Base-by-base conservation (phyloP, 2,888 invertebrate genomes). In the Proisotoma minuta region DNA sequence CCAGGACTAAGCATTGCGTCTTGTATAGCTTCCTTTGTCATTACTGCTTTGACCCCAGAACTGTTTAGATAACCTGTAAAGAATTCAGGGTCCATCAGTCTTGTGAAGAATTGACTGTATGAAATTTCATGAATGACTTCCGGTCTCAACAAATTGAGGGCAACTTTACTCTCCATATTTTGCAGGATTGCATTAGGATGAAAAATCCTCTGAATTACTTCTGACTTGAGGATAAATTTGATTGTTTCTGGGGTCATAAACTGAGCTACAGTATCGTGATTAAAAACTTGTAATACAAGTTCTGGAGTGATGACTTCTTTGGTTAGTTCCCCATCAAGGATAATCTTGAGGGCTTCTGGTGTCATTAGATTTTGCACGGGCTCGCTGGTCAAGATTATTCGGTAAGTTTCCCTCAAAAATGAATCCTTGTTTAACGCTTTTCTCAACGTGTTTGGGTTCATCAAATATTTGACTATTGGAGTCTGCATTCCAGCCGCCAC, bases 381-480 rank as follows among this genome's bases (percentile, higher is more conserved):
- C 2, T 59, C 59, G 27, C 43, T 40, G 2, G 15, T 52, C 2
- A 59, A 39, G 18, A 59, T 53, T 3, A 59, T 59, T 52, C 26
- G 12, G 52, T 52, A 59, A n/a, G 59, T 59, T 59, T 59, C 59
- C 28, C 12, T 52, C 2, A 59, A 29, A 22, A 52, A 22, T 15
- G 59, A 53, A 20, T 59, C 59, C 23, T 59, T 59, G 18, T 59
- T 59, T 8, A 59, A 18, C 4, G 43, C 59, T 43, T 59, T 59
- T 20, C 50, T 51, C 1, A 59, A n/a, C 3, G 59, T 59, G 2
- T 51, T 5, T 1, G 59, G 59, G 23, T 18, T 52, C 27, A 59
- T 4, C 4, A 59, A 20, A 24, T 59, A 59, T 59, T 59, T 59
- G n/a, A 50, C 50, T 2, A 59, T 8, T 4, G 59, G 59, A 20